Evolutionary conservation across 2,888 invertebrate genomes (phyloP), one percentile per base, ranked within the genome.

Genomic region (Odontocerum albicorne): DNA sequence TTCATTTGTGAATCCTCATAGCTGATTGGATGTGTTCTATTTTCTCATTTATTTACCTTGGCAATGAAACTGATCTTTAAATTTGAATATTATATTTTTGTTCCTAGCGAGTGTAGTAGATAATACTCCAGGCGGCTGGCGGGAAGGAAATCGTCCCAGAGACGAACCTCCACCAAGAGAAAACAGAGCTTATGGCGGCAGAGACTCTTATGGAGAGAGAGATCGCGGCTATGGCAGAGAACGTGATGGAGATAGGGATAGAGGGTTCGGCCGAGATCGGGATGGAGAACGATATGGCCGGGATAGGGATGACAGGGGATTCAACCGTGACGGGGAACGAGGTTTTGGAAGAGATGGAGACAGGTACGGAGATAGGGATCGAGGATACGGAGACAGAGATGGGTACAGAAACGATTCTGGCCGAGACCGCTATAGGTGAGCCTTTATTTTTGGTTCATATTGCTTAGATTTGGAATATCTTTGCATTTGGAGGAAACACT

Each of bases 91-190:
- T 43, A 38, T 40, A 32, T 33, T 54, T 43, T 49, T 7, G 21
- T 61, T 60, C 50, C 50, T 66, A 77, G 75, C 78, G 62, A 74
- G 76, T 59, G 70, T 70, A 2, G 74, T 75, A 60, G 74, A 75
- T 59, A 68, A 61, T 36, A 59, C 60, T 4, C 77, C 79, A 3
- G 79, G 79, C 2, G 79, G 71, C 3, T 80, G 79, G 80, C 71
- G 80, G 3, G 78, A 79, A 62, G 73, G 74, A 32, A 74, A 74
- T 35, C 39, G 49, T 8, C 12, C 21, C n/a, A 68, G 72, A 13
- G 69, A 71, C n/a, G 63, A 70, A 6, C 76, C 75, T 64, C 74
- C 77, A 0, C 71, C 76, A 7, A 66, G 77, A 16, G 56, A 56
- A 12, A 54, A 59, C 35, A 68, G 77, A 1, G 74, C 76, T 3